These are phyloP conservation scores for Mactra quadrangularis DNA, from an alignment of 1,140 invertebrate species.

Conservation along the genomic window DNA sequence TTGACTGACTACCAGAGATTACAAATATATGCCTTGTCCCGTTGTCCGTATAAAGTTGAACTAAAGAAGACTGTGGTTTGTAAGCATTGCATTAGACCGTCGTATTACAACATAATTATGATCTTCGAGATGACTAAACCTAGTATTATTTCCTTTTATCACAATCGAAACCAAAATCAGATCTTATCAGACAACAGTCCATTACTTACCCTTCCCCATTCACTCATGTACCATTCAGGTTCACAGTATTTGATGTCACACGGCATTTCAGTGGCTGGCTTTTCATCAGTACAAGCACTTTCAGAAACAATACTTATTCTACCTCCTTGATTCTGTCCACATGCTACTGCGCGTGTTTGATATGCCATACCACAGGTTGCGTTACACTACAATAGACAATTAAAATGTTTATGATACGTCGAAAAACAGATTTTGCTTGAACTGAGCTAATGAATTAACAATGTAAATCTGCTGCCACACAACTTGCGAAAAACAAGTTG, in stretches of 20 bases:
- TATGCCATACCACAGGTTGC: slow-evolving; percentile 95
- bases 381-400: slow-evolving; percentile 88
- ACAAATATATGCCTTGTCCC: too few relatives aligned
- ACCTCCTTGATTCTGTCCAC: slow-evolving; percentile 22
- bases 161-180: too few relatives aligned
- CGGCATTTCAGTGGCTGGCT: slow-evolving; percentile 43
- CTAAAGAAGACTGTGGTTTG: too few relatives aligned
- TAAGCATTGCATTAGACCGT: too few relatives aligned
- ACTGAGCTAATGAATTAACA: neutral
- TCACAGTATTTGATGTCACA: slow-evolving; percentile 48
- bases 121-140: too few relatives aligned
- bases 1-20: too few relatives aligned
- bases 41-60: too few relatives aligned
- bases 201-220: slow-evolving; percentile 52
- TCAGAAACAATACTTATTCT: slow-evolving; percentile 47
- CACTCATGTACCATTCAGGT: slow-evolving; percentile 63
- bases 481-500: neutral
- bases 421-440: neutral
- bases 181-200: neutral
- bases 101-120: too few relatives aligned
- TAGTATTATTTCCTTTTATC: too few relatives aligned
- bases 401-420: neutral
- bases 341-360: slow-evolving; percentile 69
- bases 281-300: slow-evolving; percentile 54
- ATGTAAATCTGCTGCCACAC: neutral